phyloP scores from a whole-genome alignment of 2,797 vertebrate genomes.

The Oreochromis mossambicus region DNA sequence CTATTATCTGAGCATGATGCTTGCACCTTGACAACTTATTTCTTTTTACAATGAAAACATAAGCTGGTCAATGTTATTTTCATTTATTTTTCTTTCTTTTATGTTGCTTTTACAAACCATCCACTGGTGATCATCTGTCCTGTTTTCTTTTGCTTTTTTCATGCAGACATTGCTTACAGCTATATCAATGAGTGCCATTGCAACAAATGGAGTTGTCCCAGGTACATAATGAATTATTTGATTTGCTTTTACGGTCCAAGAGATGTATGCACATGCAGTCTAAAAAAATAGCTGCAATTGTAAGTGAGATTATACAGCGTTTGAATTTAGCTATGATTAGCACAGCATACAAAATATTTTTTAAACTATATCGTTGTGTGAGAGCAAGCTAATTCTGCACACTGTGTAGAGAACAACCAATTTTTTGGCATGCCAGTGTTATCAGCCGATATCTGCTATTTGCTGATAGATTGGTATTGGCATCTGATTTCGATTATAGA shows the following conservation, averaged over 20 bases:
- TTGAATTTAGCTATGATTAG: background rate
- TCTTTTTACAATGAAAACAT: background rate
- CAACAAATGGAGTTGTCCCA: slow-evolving; percentile 96
- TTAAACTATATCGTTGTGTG: background rate
- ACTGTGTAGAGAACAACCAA: rapidly evolving
- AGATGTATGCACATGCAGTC: background rate
- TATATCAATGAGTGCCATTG: slow-evolving; percentile 98
- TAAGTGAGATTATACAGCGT: background rate
- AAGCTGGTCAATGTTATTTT: background rate
- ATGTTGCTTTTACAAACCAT: background rate
- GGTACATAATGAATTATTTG: slow-evolving; percentile 66
- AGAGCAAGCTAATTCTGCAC: rapidly evolving
- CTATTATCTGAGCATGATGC: background rate
- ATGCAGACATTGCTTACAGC: slow-evolving; percentile 91
- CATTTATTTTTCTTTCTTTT: background rate
- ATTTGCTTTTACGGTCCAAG: background rate
- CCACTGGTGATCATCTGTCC: background rate
- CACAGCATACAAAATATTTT: background rate
- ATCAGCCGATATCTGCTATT: background rate
- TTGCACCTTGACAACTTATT: background rate
- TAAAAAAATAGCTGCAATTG: background rate
- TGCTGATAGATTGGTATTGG: background rate
- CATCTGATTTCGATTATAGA: rapidly evolving
- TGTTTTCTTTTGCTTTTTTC: background rate
- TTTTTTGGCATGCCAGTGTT: background rate